These are phyloP conservation scores for Xestobium rufovillosum DNA, from an alignment of 2,888 invertebrate genomes.

Conservation along the genomic window DNA sequence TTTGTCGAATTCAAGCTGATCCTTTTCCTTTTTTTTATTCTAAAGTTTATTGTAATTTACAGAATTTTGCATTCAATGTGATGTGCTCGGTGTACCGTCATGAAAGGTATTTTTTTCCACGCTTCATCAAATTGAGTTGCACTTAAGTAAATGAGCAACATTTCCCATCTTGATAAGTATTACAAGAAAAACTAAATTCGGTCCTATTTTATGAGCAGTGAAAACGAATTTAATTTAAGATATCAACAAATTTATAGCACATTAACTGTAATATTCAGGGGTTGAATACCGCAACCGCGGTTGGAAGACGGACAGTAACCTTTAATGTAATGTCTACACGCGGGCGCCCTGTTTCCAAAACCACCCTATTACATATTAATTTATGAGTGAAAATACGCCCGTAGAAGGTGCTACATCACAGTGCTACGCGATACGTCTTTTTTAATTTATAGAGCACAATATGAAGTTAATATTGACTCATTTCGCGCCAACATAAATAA, in stretches of 20 bases:
- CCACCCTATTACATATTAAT: slow-evolving; percentile 1
- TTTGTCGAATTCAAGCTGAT: no score
- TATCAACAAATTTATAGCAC: background rate
- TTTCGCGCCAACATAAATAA: slow-evolving; percentile 3
- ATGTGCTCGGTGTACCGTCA: no score
- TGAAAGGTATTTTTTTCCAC: no score
- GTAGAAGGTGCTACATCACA: background rate
- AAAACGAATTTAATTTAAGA: background rate
- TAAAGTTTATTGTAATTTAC: no score
- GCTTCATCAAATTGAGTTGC: no score
- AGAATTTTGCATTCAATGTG: no score
- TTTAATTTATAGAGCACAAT: background rate
- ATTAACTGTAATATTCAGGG: background rate
- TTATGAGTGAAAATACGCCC: slow-evolving; percentile 1
- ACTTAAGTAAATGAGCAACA: no score
- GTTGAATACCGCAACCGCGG: background rate
- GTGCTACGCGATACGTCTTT: background rate
- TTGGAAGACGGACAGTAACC: background rate
- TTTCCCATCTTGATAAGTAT: no score
- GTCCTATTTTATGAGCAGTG: background rate
- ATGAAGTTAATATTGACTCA: slow-evolving; percentile 1
- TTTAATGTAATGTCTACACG: background rate
- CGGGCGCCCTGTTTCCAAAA: background rate
- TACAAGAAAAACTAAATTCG: background rate
- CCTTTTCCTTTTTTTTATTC: no score